A percentile compares a stretch with the other conserved stretches of the same genome.
phyloP scores from a whole-genome alignment of 1,140 invertebrate genomes.

The Nasonia vitripennis region DNA sequence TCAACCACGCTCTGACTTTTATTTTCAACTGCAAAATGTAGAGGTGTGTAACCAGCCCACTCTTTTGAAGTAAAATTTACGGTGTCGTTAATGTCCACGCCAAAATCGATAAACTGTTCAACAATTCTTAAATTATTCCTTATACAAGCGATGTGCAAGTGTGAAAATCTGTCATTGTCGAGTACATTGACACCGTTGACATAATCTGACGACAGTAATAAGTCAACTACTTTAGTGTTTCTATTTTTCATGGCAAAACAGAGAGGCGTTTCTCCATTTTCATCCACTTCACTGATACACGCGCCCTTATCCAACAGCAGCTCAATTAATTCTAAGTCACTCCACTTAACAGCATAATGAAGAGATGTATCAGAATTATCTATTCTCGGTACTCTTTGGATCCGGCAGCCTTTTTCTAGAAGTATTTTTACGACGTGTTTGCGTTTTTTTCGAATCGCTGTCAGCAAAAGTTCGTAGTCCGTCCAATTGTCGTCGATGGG shows the following conservation, averaged over 20 bases:
- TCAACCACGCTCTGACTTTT: slow-evolving; percentile 8
- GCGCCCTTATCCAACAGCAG: slow-evolving; percentile 19
- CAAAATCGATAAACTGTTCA: slow-evolving; percentile 18
- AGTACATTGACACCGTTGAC: neutral
- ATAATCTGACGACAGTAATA: slow-evolving; percentile 18
- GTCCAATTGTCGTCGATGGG: slow-evolving; percentile 32
- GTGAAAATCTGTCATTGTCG: slow-evolving; percentile 35
- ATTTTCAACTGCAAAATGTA: slow-evolving; percentile 48
- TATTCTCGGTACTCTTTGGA: slow-evolving; percentile 24
- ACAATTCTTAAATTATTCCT: slow-evolving; percentile 28
- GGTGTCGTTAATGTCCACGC: slow-evolving; percentile 15
- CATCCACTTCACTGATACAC: slow-evolving; percentile 5
- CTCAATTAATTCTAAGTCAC: slow-evolving; percentile 23
- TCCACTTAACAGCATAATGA: slow-evolving; percentile 41
- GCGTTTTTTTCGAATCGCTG: slow-evolving; percentile 20
- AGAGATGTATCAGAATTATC: slow-evolving; percentile 34
- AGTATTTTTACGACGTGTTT: slow-evolving; percentile 47
- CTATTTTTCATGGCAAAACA: slow-evolving; percentile 29
- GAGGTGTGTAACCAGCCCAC: slow-evolving; percentile 43
- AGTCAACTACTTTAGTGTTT: slow-evolving; percentile 32
- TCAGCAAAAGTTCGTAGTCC: slow-evolving; percentile 35
- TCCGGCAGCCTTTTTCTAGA: slow-evolving; percentile 35
- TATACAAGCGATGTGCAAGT: slow-evolving; percentile 45
- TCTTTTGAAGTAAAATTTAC: slow-evolving; percentile 17
- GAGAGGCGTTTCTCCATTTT: slow-evolving; percentile 45